Percentiles rank a stretch among this genome's conserved stretches.
These are phyloP conservation scores for Apis florea DNA, from an alignment of 1,140 invertebrate species.

Conservation along the genomic window DNA sequence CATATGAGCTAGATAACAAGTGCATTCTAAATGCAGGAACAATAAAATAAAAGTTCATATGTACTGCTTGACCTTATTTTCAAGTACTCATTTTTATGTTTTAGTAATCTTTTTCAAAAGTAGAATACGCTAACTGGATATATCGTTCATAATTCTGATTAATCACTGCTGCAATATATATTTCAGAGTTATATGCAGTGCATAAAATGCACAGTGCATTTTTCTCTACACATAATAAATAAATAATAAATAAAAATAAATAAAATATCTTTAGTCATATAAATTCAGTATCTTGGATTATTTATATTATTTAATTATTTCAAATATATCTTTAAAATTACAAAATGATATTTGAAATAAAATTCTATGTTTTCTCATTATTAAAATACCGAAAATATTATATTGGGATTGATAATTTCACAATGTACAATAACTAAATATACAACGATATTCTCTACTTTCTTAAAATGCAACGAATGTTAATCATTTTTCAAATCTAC, in stretches of 20 bases:
- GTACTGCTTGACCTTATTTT: neutral
- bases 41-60: constrained; percentile 20
- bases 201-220: neutral
- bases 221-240: neutral
- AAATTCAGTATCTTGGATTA: too few species aligned
- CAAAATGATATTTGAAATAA: too few species aligned
- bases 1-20: neutral
- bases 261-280: neutral
- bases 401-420: too few species aligned
- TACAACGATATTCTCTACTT: too few species aligned
- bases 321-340: too few species aligned
- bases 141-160: neutral
- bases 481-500: too few species aligned
- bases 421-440: too few species aligned
- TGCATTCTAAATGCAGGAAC: neutral
- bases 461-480: too few species aligned
- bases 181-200: neutral
- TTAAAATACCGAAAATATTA: too few species aligned
- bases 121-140: neutral
- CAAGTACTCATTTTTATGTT: constrained; percentile 7
- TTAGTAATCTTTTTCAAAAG: constrained; percentile 15
- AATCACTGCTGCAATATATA: neutral
- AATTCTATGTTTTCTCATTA: too few species aligned
- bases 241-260: neutral
- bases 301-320: too few species aligned